Base-by-base conservation (phyloP, 2,113 vertebrate species). In the Psettodes erumei region DNA sequence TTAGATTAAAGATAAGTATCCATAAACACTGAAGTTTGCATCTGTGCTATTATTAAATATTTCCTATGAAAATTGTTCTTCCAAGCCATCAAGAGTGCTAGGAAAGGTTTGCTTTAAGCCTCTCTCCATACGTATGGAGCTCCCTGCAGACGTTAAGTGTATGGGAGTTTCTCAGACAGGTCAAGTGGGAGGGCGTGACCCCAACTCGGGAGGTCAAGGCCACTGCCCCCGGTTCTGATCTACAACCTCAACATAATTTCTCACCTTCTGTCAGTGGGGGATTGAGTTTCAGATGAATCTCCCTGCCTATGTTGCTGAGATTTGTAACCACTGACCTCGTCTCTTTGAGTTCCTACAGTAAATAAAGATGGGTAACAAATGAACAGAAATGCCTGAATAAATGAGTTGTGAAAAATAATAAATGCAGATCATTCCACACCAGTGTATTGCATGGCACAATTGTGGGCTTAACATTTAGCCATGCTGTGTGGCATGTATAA, bases 191-290 rank as follows among this genome's bases (percentile, higher is more conserved):
- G 73, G 73, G 33, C 43, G 4, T 68, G 72, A 90, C 70, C 77
- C 77, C 73, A 61, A 77, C 76, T 81, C 50, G 5, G 15, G 73
- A 82, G 87, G 88, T 88, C 90, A 91, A 90, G 85, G 86, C 66
- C 75, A 73, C 37, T 32, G 50, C 48, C 40, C 51, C 27, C 32
- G 30, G n/a, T 72, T 83, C 43, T 88, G 77, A 82, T 86, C 82
- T 88, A 86, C 63, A 72, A 75, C 79, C 66, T 58, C 71, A 38
- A 66, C 40, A 85, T 85, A 23, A 89, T 92, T 89, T 91, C 86
- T 93, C 74, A 88, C 81, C 42, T 25, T 56, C 79, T 88, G 90
- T 90, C 88, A 76, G 66, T 38, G 56, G 19, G 53, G 50, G 71
- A 81, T 88, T 77, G 40, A 63, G 19, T 92, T 91, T 85, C 88